Conservation (phyloP, 1,140 invertebrate genomes). For the Drosophila saltans region DNA sequence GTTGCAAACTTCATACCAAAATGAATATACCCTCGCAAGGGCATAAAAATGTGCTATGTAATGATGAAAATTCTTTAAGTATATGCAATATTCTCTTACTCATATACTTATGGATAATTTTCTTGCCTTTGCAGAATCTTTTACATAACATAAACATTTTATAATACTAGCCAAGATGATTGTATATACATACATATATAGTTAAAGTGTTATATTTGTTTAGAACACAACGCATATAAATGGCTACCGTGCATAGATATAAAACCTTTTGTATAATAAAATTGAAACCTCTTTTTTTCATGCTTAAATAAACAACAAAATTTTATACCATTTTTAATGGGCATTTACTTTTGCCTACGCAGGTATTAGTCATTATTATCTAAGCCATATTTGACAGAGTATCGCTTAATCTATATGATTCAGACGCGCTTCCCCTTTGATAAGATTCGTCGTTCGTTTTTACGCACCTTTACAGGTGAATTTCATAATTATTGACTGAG, state of each 20-base stretch:
- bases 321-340: neutral
- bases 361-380: neutral
- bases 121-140: too few relatives aligned
- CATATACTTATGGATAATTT: too few relatives aligned
- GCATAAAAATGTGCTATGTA: too few relatives aligned
- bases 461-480: neutral
- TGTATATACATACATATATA: too few relatives aligned
- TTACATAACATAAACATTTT: too few relatives aligned
- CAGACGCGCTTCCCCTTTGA: neutral
- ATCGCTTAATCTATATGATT: neutral
- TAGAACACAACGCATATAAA: neutral
- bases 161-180: too few relatives aligned
- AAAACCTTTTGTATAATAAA: neutral
- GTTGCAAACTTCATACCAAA: too few relatives aligned
- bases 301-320: neutral
- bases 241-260: neutral
- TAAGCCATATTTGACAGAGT: neutral
- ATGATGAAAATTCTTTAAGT: too few relatives aligned
- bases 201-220: too few relatives aligned
- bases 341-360: neutral
- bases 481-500: conserved; percentile 1
- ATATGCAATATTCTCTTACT: too few relatives aligned
- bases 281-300: neutral
- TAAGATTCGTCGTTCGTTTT: neutral
- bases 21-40: too few relatives aligned